phyloP scores from a whole-genome alignment of 2,888 invertebrate species.

The Cremastinae sp. region DNA sequence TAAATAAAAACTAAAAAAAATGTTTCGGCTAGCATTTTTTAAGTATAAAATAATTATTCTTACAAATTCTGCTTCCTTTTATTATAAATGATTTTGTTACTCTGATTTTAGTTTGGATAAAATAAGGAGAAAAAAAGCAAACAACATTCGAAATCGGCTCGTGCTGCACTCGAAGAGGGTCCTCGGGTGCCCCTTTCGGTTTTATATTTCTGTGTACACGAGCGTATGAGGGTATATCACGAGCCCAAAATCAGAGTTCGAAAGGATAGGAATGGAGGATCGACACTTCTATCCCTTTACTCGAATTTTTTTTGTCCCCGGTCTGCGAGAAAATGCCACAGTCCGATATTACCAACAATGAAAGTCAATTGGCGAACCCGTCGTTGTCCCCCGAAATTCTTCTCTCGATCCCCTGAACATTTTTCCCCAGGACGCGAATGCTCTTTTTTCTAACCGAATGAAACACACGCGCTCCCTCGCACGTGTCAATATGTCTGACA shows the following conservation, averaged over 20 bases:
- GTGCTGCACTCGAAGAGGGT: constrained; percentile 41
- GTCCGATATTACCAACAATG: constrained; percentile 70
- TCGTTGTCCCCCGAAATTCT: constrained; percentile 60
- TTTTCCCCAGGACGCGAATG: constrained; percentile 31
- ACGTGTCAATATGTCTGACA: constrained; percentile 44
- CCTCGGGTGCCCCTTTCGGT: constrained; percentile 2
- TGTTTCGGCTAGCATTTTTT: too few relatives aligned
- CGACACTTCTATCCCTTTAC: constrained; percentile 45
- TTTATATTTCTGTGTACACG: constrained; percentile 16
- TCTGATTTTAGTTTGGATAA: too few relatives aligned
- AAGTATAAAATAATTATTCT: too few relatives aligned
- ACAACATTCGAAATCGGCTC: constrained; percentile 38
- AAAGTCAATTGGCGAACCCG: constrained; percentile 73
- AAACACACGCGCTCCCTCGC: constrained; percentile 45
- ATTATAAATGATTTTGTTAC: constrained; percentile 23
- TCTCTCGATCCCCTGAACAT: constrained; percentile 39
- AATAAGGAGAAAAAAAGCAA: constrained; percentile 14
- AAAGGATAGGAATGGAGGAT: constrained; percentile 32
- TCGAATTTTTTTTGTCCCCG: neutral
- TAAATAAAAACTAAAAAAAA: too few relatives aligned
- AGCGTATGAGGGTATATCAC: constrained; percentile 33
- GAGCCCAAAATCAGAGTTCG: constrained; percentile 44
- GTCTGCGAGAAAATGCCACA: constrained; percentile 68
- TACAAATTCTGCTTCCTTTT: constrained; percentile 52
- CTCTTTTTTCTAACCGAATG: constrained; percentile 42